These are phyloP conservation scores for Brevimyrus niger DNA, from an alignment of 2,113 vertebrate genomes.

Conservation along the genomic window DNA sequence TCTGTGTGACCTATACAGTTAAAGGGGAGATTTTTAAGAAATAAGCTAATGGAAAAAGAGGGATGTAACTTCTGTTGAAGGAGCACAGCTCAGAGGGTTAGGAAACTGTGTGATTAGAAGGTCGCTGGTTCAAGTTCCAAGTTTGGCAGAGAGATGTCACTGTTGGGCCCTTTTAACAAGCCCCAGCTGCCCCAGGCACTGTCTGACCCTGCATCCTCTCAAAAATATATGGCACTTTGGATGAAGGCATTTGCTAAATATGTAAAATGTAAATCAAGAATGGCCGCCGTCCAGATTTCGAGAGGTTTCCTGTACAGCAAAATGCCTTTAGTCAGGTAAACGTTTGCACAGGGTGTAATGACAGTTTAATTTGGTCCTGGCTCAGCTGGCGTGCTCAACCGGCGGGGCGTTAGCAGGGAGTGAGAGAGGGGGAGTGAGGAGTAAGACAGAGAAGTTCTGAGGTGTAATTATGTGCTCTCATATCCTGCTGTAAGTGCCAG, in stretches of 20 bases:
- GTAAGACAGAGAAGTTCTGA: slow-evolving; percentile 31
- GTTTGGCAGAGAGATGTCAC: neutral
- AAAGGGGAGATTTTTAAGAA: neutral
- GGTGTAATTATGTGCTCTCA: slow-evolving; percentile 42
- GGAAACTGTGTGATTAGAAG: neutral
- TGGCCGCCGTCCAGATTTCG: neutral
- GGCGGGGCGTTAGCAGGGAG: neutral
- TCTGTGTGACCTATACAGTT: neutral
- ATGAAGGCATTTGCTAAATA: neutral
- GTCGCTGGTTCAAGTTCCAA: neutral
- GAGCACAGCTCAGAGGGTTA: neutral
- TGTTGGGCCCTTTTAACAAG: neutral
- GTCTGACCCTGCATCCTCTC: neutral
- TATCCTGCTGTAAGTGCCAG: slow-evolving; percentile 31
- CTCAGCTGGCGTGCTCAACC: neutral
- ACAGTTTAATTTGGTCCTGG: neutral
- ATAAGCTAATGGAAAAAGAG: neutral
- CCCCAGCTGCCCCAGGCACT: neutral
- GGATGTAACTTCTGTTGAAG: neutral
- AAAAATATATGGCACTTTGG: neutral
- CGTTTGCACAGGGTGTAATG: neutral
- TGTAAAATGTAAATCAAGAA: neutral
- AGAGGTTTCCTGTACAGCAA: neutral
- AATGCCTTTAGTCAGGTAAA: neutral
- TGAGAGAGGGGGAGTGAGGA: neutral